These are phyloP conservation scores for Bibio marci DNA, from an alignment of 2,888 invertebrate genomes.

Conservation along the genomic window DNA sequence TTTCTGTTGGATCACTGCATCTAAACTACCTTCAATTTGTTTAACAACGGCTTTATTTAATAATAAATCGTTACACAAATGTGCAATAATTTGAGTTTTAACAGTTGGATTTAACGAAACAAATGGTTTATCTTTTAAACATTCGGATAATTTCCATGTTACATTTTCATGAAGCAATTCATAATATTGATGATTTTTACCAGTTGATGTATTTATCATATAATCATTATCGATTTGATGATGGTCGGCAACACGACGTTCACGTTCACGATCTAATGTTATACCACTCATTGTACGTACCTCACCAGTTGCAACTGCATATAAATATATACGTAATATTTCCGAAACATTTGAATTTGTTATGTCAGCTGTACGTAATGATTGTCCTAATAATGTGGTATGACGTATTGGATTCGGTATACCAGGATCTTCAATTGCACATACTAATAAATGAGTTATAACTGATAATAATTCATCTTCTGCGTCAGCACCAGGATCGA, in stretches of 20 bases:
- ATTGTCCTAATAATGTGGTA: constrained; percentile 79
- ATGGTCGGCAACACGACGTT: constrained; percentile 65
- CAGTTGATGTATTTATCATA: constrained; percentile 42
- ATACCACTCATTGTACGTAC: constrained; percentile 63
- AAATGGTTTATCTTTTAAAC: constrained; percentile 70
- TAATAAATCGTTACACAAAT: constrained; percentile 85
- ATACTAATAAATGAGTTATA: constrained; percentile 74
- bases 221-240: constrained; percentile 54
- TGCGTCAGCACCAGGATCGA: constrained; percentile 59
- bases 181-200: constrained; percentile 66
- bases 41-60: constrained; percentile 81
- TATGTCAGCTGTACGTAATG: constrained; percentile 73
- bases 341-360: constrained; percentile 85
- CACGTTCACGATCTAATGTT: constrained; percentile 66
- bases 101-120: constrained; percentile 67
- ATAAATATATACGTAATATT: constrained; percentile 77
- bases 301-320: constrained; percentile 76
- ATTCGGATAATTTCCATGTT: constrained; percentile 64
- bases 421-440: constrained; percentile 87
- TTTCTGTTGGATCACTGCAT: constrained; percentile 68
- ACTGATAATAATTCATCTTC: constrained; percentile 78
- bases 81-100: constrained; percentile 78
- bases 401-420: constrained; percentile 80
- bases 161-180: constrained; percentile 57
- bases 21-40: constrained; percentile 78